Percentiles rank a stretch among this genome's conserved stretches.
Evolutionary conservation across 2,113 vertebrate genomes (phyloP).

Genomic region (Pimephales promelas): DNA sequence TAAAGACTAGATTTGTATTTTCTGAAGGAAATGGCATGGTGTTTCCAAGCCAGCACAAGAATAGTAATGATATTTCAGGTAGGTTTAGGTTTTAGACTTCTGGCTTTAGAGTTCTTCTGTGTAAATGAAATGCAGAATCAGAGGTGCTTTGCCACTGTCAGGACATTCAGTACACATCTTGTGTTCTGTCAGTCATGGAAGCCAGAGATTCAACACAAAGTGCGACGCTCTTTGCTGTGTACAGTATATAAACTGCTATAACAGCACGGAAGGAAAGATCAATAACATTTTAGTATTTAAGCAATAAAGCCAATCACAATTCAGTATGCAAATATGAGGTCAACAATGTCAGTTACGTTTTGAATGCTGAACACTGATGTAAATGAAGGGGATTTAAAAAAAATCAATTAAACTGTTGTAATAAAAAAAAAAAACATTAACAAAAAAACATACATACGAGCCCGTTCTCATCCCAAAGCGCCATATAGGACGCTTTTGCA

Average conservation of each 20-base stretch:
- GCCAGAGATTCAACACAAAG: neutral
- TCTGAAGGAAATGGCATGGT: too few relatives aligned
- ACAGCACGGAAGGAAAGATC: neutral
- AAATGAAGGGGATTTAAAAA: neutral
- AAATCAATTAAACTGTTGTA: too few relatives aligned
- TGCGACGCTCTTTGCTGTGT: neutral
- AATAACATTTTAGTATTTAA: neutral
- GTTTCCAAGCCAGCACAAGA: neutral
- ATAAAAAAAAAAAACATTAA: too few relatives aligned
- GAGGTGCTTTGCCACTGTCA: neutral
- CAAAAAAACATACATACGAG: too few relatives aligned
- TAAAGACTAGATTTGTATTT: neutral
- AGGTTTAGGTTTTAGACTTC: neutral
- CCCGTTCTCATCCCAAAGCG: too few relatives aligned
- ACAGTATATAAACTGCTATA: neutral
- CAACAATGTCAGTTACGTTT: neutral
- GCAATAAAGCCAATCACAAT: neutral
- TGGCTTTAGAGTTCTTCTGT: neutral
- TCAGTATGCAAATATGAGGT: neutral
- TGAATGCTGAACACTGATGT: neutral
- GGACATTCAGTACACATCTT: neutral
- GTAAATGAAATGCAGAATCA: slow-evolving; percentile 17
- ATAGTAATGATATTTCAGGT: neutral
- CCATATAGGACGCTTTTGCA: too few relatives aligned
- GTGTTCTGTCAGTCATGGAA: neutral